phyloP scores from a whole-genome alignment of 2,797 vertebrate genomes.

The Triplophysa yarkandensis region DNA sequence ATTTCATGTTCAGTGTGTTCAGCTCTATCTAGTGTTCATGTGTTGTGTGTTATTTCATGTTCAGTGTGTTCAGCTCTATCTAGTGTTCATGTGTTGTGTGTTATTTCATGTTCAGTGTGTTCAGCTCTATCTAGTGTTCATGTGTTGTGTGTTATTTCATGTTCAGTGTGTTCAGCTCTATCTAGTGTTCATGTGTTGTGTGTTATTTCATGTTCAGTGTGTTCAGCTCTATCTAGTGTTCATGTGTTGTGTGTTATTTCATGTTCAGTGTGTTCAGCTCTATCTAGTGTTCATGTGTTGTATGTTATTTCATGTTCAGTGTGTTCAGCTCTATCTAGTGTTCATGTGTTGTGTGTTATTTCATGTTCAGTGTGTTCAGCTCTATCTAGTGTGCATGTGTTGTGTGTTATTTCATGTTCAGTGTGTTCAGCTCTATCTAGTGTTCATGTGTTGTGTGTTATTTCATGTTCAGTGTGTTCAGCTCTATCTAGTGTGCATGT shows the following conservation, averaged over 20 bases:
- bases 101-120: conserved; percentile 14
- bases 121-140: conserved; percentile 41
- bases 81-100: neutral
- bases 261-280: conserved; percentile 45
- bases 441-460: neutral
- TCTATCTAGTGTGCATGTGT: neutral
- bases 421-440: conserved; percentile 50
- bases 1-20: conserved; percentile 28
- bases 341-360: neutral
- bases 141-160: neutral
- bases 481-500: conserved; percentile 13
- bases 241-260: neutral
- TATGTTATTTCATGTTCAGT: neutral
- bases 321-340: conserved; percentile 50
- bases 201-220: conserved; percentile 2
- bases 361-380: conserved; percentile 42
- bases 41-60: neutral
- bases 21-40: conserved; percentile 25
- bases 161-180: conserved; percentile 46
- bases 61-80: conserved; percentile 48
- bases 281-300: neutral
- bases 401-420: neutral
- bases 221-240: conserved; percentile 47
- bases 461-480: conserved; percentile 34
- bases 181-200: neutral